These are phyloP conservation scores for Caenorhabditis sp. DNA, from an alignment of 2,888 invertebrate species.

Conservation along the genomic window DNA sequence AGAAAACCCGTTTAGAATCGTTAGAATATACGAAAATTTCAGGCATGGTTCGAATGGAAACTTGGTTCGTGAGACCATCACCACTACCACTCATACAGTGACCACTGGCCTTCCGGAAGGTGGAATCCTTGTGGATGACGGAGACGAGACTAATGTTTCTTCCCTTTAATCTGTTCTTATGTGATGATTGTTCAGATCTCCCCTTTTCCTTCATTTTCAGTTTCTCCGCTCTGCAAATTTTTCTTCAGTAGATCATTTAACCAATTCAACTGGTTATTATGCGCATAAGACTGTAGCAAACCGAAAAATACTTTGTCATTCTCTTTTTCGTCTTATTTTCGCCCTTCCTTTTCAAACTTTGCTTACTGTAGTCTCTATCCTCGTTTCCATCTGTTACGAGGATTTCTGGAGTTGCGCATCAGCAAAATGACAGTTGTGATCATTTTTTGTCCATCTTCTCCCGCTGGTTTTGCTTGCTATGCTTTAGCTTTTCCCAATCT, in stretches of 20 bases:
- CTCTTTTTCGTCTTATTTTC: neutral
- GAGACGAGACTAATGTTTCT: conserved; percentile 51
- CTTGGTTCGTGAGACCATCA: conserved; percentile 27
- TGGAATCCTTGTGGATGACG: conserved; percentile 55
- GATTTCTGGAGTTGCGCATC: conserved; percentile 40
- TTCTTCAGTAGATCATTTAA: conserved; percentile 12
- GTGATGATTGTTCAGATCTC: conserved; percentile 30
- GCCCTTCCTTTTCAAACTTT: neutral
- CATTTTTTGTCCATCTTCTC: neutral
- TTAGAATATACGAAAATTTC: no score
- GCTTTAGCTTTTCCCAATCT: conserved; percentile 35
- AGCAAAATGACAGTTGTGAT: conserved; percentile 52
- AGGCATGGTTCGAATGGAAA: conserved; percentile 50
- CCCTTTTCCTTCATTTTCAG: neutral
- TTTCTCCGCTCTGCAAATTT: neutral
- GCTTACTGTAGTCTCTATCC: conserved; percentile 16
- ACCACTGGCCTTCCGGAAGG: conserved; percentile 35
- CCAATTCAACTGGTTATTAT: conserved; percentile 38
- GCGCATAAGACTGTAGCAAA: conserved; percentile 26
- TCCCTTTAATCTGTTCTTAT: conserved; percentile 32
- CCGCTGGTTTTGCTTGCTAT: conserved; percentile 38
- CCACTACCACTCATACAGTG: conserved; percentile 29
- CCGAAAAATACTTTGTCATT: neutral
- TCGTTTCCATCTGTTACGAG: conserved; percentile 18
- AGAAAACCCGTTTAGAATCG: no score